These are phyloP conservation scores for Matsumurasca onukii DNA, from an alignment of 1,140 invertebrate genomes.

Conservation along the genomic window DNA sequence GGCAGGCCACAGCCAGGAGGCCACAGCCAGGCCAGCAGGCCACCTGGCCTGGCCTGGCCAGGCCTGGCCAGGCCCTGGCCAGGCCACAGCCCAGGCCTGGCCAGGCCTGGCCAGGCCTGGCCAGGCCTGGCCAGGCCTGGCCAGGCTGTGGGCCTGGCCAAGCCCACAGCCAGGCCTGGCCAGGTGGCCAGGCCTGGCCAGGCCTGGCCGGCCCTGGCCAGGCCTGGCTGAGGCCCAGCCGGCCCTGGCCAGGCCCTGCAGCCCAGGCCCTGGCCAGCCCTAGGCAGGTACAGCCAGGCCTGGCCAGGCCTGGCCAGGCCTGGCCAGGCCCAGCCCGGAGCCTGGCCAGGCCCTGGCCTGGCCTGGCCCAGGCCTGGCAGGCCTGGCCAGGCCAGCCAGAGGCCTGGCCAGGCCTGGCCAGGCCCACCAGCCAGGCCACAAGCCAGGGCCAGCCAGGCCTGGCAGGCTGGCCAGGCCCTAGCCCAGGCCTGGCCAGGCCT, in stretches of 20 bases:
- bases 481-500: not conserved
- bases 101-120: no score
- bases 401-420: slow-evolving; percentile 5
- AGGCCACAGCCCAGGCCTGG: slow-evolving; percentile 8
- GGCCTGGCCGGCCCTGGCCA: no score
- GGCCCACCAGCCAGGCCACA: slow-evolving; percentile 5
- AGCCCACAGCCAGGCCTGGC: not conserved
- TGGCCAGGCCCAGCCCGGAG: not conserved
- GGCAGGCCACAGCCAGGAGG: no score
- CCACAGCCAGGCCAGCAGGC: slow-evolving; percentile 15
- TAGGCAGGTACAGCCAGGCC: not conserved
- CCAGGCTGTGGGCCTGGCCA: not conserved
- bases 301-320: not conserved
- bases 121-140: slow-evolving; percentile 17
- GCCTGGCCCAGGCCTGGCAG: not conserved
- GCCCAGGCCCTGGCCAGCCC: slow-evolving; percentile 17
- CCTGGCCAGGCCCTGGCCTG: not conserved
- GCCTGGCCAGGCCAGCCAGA: not conserved
- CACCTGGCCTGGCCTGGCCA: slow-evolving; percentile 8
- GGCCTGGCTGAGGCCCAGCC: no score
- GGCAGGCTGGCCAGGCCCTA: not conserved
- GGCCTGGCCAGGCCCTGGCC: slow-evolving; percentile 12
- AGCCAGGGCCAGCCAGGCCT: slow-evolving; percentile 12
- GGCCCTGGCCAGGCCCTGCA: not conserved
- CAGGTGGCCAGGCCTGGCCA: slow-evolving; percentile 4